Conservation (phyloP, 2,113 vertebrate species). For the Hyaena hyaena region DNA sequence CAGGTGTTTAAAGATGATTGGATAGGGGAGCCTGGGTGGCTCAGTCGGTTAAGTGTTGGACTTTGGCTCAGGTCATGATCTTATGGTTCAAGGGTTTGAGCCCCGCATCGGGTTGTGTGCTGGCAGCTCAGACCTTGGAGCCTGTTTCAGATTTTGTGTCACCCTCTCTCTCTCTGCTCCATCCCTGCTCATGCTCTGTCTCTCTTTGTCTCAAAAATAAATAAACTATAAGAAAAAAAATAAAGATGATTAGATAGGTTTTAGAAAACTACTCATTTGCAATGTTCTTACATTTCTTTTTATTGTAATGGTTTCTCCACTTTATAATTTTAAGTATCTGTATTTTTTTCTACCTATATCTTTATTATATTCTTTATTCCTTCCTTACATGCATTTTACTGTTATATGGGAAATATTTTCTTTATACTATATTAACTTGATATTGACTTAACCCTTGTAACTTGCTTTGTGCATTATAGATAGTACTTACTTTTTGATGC, state of each 20-base stretch:
- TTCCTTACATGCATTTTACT: neutral
- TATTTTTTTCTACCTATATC: neutral
- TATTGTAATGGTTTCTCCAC: neutral
- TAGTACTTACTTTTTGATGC: neutral
- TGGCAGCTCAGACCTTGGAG: too few relatives aligned
- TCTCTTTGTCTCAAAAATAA: too few relatives aligned
- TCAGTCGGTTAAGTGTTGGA: too few relatives aligned
- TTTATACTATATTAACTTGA: neutral
- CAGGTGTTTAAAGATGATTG: neutral
- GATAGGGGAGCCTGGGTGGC: neutral
- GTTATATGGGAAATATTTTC: neutral
- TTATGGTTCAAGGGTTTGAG: too few relatives aligned
- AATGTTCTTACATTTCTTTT: neutral
- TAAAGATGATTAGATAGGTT: neutral
- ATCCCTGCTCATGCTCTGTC: too few relatives aligned
- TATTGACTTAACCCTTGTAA: neutral
- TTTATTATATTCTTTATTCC: neutral
- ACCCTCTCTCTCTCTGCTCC: too few relatives aligned
- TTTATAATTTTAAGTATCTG: neutral
- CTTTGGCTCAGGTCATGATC: too few relatives aligned
- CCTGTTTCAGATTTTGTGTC: too few relatives aligned
- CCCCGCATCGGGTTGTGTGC: too few relatives aligned
- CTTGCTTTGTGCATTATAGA: neutral
- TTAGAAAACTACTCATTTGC: neutral
- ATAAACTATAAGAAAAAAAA: too few relatives aligned